phyloP scores from a whole-genome alignment of 1,140 invertebrate species.

The Neodiprion virginianus region DNA sequence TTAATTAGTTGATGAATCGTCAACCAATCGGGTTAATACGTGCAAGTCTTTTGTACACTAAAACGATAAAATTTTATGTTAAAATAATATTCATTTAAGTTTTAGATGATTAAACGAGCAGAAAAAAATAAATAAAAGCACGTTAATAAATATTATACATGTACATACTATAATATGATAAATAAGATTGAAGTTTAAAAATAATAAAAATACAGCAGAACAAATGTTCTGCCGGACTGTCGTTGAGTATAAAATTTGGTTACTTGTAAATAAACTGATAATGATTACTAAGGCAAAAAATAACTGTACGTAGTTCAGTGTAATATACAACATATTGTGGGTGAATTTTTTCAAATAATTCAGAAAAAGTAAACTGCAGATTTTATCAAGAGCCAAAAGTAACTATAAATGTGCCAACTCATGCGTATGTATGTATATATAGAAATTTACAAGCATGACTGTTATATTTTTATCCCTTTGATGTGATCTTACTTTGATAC shows the following conservation, averaged over 20 bases:
- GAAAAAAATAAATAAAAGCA: neutral
- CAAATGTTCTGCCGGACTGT: neutral
- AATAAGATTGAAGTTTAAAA: neutral
- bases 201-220: neutral
- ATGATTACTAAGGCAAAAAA: neutral
- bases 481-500: neutral
- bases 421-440: neutral
- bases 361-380: neutral
- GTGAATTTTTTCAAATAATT: neutral
- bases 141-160: neutral
- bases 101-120: neutral
- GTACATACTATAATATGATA: neutral
- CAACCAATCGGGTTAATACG: no score
- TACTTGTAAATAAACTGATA: neutral
- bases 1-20: no score
- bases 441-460: neutral
- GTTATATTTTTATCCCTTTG: conserved; percentile 4
- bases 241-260: neutral
- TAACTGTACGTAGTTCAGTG: neutral
- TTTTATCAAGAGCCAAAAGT: neutral
- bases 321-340: neutral
- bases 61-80: neutral
- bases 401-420: neutral
- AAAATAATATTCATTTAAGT: neutral
- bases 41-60: no score